Percentiles rank a stretch among this genome's conserved stretches.
Conservation (phyloP, 1,140 invertebrate species). For the Oncopodura yosiiana region DNA sequence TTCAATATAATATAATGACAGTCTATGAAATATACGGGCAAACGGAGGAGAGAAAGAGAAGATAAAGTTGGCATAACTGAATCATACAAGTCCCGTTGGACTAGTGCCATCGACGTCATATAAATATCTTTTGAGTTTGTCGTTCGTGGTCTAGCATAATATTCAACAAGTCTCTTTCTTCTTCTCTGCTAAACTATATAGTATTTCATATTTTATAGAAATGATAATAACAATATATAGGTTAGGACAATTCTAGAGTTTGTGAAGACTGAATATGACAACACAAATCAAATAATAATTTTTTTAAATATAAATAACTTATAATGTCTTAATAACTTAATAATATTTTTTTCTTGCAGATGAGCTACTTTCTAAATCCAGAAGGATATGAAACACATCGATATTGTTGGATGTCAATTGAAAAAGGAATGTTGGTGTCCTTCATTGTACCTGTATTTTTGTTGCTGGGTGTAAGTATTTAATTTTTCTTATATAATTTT, state of each 20-base stretch:
- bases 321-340: too few relatives aligned
- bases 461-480: conserved; percentile 51
- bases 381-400: conserved; percentile 56
- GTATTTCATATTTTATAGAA: too few relatives aligned
- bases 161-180: too few relatives aligned
- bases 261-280: too few relatives aligned
- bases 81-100: conserved; percentile 26
- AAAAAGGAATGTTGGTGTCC: conserved; percentile 59
- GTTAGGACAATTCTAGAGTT: too few relatives aligned
- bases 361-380: conserved; percentile 51
- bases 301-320: too few relatives aligned
- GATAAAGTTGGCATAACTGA: conserved; percentile 9
- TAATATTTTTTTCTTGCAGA: conserved; percentile 39
- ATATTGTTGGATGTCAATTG: conserved; percentile 62
- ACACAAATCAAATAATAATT: too few relatives aligned
- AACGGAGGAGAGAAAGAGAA: background rate
- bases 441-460: conserved; percentile 58
- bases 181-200: too few relatives aligned
- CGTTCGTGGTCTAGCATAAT: too few relatives aligned
- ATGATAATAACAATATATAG: too few relatives aligned
- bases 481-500: background rate
- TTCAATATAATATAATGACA: conserved; percentile 15
- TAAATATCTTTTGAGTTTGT: conserved; percentile 21
- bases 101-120: conserved; percentile 16
- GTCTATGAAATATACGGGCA: conserved; percentile 10